phyloP scores from a whole-genome alignment of 2,113 vertebrate genomes.

The Odontesthes bonariensis region DNA sequence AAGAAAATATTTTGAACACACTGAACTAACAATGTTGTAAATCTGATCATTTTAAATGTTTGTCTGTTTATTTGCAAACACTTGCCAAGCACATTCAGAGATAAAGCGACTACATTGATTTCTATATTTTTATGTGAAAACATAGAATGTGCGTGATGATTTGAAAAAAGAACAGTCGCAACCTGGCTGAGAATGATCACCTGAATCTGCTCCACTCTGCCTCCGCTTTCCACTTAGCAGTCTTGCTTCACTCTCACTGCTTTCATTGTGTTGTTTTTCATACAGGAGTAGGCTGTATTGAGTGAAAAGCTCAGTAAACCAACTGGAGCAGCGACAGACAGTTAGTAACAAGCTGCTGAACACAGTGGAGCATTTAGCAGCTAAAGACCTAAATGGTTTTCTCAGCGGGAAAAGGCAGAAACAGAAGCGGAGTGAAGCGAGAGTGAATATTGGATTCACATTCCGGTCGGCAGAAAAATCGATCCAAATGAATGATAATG shows the following conservation, averaged over 20 bases:
- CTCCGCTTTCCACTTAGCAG: no score
- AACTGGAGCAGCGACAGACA: not conserved
- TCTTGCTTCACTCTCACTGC: not conserved
- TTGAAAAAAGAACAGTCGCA: not conserved
- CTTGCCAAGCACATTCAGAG: no score
- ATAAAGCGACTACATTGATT: no score
- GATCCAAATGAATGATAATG: slow-evolving; percentile 3
- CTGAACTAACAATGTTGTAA: no score
- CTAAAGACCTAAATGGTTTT: slow-evolving; percentile 1
- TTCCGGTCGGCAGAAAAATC: not conserved
- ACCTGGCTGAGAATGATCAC: not conserved
- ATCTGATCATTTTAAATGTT: no score
- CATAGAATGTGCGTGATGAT: no score
- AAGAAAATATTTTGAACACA: no score
- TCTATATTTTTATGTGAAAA: no score
- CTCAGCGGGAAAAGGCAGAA: not conserved
- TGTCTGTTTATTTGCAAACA: no score
- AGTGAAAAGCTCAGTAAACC: not conserved
- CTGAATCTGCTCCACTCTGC: not conserved
- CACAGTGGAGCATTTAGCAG: not conserved
- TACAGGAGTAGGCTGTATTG: not conserved
- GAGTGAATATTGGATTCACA: slow-evolving; percentile 2
- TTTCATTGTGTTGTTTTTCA: not conserved
- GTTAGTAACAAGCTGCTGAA: not conserved
- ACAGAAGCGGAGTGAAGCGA: not conserved